Percentiles rank a stretch among this genome's conserved stretches.
These are phyloP conservation scores for Diabrotica undecimpunctata DNA, from an alignment of 1,140 invertebrate genomes.

Conservation along the genomic window DNA sequence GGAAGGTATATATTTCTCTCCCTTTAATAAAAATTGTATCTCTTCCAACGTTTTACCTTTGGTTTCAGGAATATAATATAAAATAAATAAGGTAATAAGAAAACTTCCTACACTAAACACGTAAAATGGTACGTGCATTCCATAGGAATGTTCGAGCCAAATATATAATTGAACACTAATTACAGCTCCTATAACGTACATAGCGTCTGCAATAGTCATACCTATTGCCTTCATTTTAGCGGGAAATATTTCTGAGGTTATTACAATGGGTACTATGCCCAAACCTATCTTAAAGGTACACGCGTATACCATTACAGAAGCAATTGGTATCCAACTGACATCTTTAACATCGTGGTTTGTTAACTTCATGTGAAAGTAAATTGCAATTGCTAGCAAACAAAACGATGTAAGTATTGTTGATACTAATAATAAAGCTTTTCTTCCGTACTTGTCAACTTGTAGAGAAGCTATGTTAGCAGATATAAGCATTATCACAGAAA, in stretches of 20 bases:
- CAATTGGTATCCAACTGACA: slow-evolving; percentile 35
- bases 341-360: slow-evolving; percentile 17
- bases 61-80: slow-evolving; percentile 28
- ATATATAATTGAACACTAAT: slow-evolving; percentile 64
- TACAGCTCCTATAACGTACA: slow-evolving; percentile 50
- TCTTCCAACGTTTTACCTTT: slow-evolving; percentile 35
- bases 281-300: slow-evolving; percentile 35
- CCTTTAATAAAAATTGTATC: slow-evolving; percentile 31
- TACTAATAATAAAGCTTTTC: slow-evolving; percentile 30
- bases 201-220: slow-evolving; percentile 33
- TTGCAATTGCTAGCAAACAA: slow-evolving; percentile 26
- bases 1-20: slow-evolving; percentile 15
- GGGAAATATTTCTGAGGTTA: slow-evolving; percentile 64
- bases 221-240: slow-evolving; percentile 53
- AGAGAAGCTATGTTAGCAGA: slow-evolving; percentile 25
- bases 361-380: slow-evolving; percentile 37
- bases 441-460: slow-evolving; percentile 33
- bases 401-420: slow-evolving; percentile 32
- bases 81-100: slow-evolving; percentile 14
- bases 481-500: slow-evolving; percentile 32
- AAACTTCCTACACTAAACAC: slow-evolving; percentile 23
- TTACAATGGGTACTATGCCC: slow-evolving; percentile 63
- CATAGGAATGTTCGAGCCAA: slow-evolving; percentile 18
- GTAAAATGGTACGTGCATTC: slow-evolving; percentile 30
- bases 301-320: slow-evolving; percentile 34